Conservation (phyloP, 2,888 invertebrate species). For the Oeneis ivallda region DNA sequence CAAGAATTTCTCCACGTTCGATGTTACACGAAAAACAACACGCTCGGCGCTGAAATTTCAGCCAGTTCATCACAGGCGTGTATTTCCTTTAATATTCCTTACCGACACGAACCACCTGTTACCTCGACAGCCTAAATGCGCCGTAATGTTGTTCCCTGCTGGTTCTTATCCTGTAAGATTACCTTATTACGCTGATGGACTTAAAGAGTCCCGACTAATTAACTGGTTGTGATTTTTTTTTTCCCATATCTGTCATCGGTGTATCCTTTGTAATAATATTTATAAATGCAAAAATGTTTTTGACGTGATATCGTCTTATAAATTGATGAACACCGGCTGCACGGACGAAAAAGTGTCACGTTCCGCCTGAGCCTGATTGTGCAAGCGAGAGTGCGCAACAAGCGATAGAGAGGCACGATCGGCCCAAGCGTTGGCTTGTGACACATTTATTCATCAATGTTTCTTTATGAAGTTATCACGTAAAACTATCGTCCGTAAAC, state of each 20-base stretch:
- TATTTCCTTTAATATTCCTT: constrained; percentile 37
- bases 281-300: too few species aligned
- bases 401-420: too few species aligned
- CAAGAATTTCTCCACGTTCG: constrained; percentile 3
- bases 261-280: too few species aligned
- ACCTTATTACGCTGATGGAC: constrained; percentile 29
- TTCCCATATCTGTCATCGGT: background rate
- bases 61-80: constrained; percentile 34
- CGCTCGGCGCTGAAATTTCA: constrained; percentile 26
- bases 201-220: constrained; percentile 28
- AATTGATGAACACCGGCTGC: too few species aligned
- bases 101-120: constrained; percentile 37
- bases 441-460: too few species aligned
- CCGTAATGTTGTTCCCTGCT: constrained; percentile 32
- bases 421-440: too few species aligned
- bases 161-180: constrained; percentile 31
- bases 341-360: too few species aligned
- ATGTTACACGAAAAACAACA: constrained; percentile 21
- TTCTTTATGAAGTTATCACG: too few species aligned
- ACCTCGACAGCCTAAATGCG: constrained; percentile 33
- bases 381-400: too few species aligned
- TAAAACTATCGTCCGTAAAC: too few species aligned
- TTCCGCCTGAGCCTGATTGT: too few species aligned
- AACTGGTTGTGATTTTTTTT: constrained; percentile 14
- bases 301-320: too few species aligned